Evolutionary conservation across 2,888 invertebrate species (phyloP), one percentile per base, ranked within the genome.

Genomic region (Lasioglossum morio): DNA sequence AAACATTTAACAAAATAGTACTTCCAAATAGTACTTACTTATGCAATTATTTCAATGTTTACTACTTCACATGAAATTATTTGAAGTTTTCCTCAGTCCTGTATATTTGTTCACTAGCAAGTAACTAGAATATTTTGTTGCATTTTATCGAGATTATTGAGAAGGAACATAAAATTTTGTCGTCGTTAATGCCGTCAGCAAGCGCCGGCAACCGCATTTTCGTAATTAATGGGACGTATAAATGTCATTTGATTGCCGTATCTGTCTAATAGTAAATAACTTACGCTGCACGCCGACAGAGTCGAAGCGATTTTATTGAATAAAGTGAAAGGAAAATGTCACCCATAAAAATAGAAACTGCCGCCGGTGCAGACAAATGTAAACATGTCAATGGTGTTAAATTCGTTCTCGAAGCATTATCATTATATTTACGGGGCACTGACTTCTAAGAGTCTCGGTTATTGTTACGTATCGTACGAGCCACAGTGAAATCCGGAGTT

Each of bases 301-400:
- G 57, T 10, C 43, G 48, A 63, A 74, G 78, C 34, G 75, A 57
- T 78, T 83, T 84, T n/a, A 27, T 1, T 5, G 48, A 84, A 57
- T 43, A 46, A 70, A 40, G 76, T 72, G 74, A 75, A 77, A 74
- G 77, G 74, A 74, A 74, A 84, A 60, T 72, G 30, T 69, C 74
- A 57, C 5, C 66, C 30, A 46, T 57, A 73, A 48, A 57, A 72
- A 48, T 30, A 69, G 43, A 70, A 70, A 70, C 70, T 40, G 40
- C 7, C 72, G 72, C 16, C 43, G 34, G 2, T 57, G 14, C n/a
- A 37, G 43, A 43, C n/a, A 34, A 72, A 48, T 53, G 48, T 72
- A 76, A 82, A 77, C 53, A 69, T 30, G 70, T 70, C 72, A 63
- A 70, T 60, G 46, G 57, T 37, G 23, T 84, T 84, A 27, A 83